Base-by-base conservation (phyloP, 2,113 vertebrate species). In the Canis aureus region DNA sequence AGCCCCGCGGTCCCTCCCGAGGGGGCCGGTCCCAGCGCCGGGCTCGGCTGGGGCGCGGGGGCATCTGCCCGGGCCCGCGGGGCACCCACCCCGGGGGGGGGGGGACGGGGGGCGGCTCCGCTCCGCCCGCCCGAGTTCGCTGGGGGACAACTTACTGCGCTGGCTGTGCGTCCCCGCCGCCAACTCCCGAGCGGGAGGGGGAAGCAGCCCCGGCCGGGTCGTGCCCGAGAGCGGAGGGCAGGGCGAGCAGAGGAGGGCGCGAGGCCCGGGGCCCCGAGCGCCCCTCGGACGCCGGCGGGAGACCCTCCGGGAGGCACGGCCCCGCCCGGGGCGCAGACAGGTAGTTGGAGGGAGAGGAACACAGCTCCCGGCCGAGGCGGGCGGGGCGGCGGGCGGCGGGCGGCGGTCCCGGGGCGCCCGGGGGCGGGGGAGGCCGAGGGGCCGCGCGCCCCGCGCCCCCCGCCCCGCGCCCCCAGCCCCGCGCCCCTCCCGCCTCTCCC, bases 331-430 rank as follows among this genome's bases (percentile, higher is more conserved):
- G 43, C 7, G 32, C 29, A 97, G 92, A 95, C 97, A 97, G 97
- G 98, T 98, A 98, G 97, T 96, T 98, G 91, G 85, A 43, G 43
- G 59, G 32, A 27, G 86, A 62, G 43, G 69, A 90, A 91, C 67
- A 32, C 74, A 84, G 97, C 83, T 67, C 29, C 60, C 49, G 0
- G 69, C 2, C 38, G 2, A 22, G 20, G 51, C 84, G 0, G 49
- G 91, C 53, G 57, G 12, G 49, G 91, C 59, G 57, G 80, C 49
- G 12, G 87, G 91, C 59, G 57, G 80, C 49, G 12, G 49, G 89
- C 59, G 57, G 80, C 49, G 12, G 87, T 91, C 85, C 79, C 51
- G 38, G 49, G 69, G 64, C 60, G 51, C 59, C 17, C 35, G 7
- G 74, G 55, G 38, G 7, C 16, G 27, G 51, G 43, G 78, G 55